Percentiles rank a stretch among this genome's conserved stretches.
Evolutionary conservation across 2,888 invertebrate species (phyloP).

Genomic region (Panorpa germanica): DNA sequence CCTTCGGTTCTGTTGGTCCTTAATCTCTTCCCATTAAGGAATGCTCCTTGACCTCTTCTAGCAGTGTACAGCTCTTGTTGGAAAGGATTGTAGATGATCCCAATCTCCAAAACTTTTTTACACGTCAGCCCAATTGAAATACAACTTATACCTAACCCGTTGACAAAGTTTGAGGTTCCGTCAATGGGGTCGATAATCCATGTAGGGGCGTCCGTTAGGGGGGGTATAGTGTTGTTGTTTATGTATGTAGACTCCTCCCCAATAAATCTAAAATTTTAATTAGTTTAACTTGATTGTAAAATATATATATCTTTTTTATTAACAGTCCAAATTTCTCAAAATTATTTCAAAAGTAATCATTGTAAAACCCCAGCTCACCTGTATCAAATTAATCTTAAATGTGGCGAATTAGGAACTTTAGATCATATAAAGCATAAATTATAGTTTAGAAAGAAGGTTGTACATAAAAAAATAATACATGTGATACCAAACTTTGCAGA

Average conservation of each 20-base stretch:
- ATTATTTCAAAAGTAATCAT: no score
- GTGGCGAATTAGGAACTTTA: no score
- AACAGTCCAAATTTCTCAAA: no score
- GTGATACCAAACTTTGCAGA: no score
- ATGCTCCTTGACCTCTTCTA: slow-evolving; percentile 50
- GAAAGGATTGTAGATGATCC: slow-evolving; percentile 58
- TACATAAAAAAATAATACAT: no score
- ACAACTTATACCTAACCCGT: slow-evolving; percentile 41
- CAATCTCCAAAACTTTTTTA: slow-evolving; percentile 37
- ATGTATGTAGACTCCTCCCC: slow-evolving; percentile 48
- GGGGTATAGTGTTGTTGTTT: slow-evolving; percentile 23
- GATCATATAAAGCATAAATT: no score
- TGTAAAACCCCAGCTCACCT: no score
- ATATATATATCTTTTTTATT: no score
- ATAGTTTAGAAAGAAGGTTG: no score
- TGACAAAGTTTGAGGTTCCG: slow-evolving; percentile 70
- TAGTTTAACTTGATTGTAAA: no score
- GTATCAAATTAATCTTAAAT: no score
- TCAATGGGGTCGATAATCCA: slow-evolving; percentile 80
- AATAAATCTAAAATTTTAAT: slow-evolving; percentile 39
- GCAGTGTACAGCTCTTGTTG: slow-evolving; percentile 51
- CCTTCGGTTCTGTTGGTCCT: slow-evolving; percentile 30
- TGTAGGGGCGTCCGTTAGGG: slow-evolving; percentile 55
- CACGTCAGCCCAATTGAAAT: slow-evolving; percentile 45
- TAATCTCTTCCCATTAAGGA: slow-evolving; percentile 44